These are phyloP conservation scores for Equus quagga DNA, from an alignment of 2,113 vertebrate genomes.

Conservation along the genomic window DNA sequence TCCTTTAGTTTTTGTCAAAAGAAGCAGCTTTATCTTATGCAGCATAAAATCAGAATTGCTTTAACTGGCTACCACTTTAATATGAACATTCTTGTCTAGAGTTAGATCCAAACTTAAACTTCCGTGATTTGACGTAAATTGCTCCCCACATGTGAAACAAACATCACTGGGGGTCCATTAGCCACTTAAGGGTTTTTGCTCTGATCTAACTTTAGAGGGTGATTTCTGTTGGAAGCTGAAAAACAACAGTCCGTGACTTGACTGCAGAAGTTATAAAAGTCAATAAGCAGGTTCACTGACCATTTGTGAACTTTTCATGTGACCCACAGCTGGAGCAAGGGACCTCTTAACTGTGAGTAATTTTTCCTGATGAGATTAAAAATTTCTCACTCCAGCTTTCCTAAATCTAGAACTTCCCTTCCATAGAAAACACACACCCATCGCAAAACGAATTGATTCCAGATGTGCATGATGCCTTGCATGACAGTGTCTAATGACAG, in stretches of 20 bases:
- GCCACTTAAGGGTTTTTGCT: neutral
- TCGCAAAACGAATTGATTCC: slow-evolving; percentile 28
- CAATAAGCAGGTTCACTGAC: neutral
- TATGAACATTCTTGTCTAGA: neutral
- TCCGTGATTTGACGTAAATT: slow-evolving; percentile 30
- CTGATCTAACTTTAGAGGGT: slow-evolving; percentile 11
- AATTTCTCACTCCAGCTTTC: neutral
- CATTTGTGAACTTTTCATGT: neutral
- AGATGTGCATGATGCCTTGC: neutral
- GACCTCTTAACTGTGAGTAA: slow-evolving; percentile 7
- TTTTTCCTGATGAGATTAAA: slow-evolving; percentile 66
- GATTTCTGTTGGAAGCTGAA: neutral
- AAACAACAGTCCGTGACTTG: neutral
- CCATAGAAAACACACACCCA: slow-evolving; percentile 32
- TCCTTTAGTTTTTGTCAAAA: neutral
- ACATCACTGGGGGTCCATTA: neutral
- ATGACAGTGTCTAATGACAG: neutral
- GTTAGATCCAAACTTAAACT: neutral
- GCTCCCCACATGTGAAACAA: neutral
- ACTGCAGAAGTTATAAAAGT: neutral
- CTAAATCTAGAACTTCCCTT: slow-evolving; percentile 55
- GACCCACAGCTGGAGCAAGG: slow-evolving; percentile 31
- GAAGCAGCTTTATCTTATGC: neutral
- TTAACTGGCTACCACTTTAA: neutral
- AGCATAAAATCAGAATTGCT: neutral